Evolutionary conservation across 2,113 vertebrate species (phyloP).

Genomic region (Saimiri boliviensis): DNA sequence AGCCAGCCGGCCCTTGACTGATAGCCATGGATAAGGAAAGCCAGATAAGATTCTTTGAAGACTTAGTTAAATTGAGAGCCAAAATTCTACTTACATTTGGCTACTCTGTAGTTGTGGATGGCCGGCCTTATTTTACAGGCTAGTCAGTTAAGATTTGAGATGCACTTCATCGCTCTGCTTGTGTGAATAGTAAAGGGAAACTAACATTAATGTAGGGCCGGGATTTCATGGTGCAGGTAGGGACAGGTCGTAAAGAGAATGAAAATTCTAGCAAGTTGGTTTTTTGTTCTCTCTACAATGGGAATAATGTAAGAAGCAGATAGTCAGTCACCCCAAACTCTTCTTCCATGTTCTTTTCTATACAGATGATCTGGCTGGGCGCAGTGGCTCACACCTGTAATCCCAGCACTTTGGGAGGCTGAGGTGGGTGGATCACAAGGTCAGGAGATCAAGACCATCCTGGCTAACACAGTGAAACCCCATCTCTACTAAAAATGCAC

Average conservation of each 20-base stretch:
- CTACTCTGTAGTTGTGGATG: background rate
- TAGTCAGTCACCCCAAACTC: background rate
- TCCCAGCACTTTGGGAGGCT: too few species aligned
- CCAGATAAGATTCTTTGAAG: slow-evolving; percentile 52
- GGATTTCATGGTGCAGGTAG: background rate
- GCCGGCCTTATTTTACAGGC: background rate
- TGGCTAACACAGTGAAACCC: too few species aligned
- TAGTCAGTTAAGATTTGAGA: background rate
- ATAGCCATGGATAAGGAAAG: slow-evolving; percentile 15
- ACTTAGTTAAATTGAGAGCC: background rate
- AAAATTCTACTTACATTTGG: background rate
- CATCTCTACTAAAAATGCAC: too few species aligned
- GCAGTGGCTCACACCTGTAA: too few species aligned
- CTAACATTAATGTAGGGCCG: background rate
- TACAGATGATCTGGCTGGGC: background rate
- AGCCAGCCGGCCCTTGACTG: background rate
- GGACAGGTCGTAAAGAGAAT: background rate
- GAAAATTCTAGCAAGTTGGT: background rate
- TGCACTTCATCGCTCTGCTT: background rate
- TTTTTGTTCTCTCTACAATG: background rate
- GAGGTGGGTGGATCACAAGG: too few species aligned
- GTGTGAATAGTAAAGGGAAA: background rate
- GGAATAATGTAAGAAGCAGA: background rate
- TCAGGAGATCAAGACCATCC: too few species aligned
- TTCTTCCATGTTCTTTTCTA: background rate